Conservation (phyloP, 2,888 invertebrate species). For the Diaprepes abbreviatus region DNA sequence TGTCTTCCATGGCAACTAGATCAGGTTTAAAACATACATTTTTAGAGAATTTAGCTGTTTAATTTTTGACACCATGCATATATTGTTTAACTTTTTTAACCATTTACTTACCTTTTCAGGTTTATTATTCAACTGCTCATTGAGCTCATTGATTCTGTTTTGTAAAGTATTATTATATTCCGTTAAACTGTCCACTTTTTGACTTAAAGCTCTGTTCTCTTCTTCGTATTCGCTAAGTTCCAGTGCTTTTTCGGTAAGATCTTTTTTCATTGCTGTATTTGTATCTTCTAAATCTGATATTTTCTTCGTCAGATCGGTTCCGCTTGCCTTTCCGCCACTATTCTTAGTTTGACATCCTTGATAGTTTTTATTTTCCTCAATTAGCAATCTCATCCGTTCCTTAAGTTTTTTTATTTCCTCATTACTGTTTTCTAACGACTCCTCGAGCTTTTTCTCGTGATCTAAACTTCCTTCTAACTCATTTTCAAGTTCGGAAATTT, state of each 20-base stretch:
- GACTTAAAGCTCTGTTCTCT: constrained; percentile 28
- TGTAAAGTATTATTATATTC: constrained; percentile 13
- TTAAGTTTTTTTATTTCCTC: constrained; percentile 8
- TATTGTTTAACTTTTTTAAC: too few relatives aligned
- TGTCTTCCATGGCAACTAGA: too few relatives aligned
- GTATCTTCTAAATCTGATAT: constrained; percentile 9
- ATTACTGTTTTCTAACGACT: background rate
- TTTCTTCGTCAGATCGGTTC: background rate
- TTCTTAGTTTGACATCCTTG: background rate
- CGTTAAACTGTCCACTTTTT: constrained; percentile 26
- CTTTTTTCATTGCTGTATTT: constrained; percentile 15
- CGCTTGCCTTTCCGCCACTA: background rate
- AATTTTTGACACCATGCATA: too few relatives aligned
- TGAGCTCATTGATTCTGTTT: background rate
- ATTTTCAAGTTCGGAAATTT: constrained; percentile 21
- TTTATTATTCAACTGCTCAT: background rate
- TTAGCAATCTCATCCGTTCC: background rate
- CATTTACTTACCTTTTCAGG: constrained; percentile 8
- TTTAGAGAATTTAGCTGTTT: too few relatives aligned
- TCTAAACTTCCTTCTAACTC: constrained; percentile 17
- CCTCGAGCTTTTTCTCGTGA: constrained; percentile 6
- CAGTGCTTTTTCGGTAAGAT: constrained; percentile 11
- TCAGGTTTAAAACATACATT: too few relatives aligned
- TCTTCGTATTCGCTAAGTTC: constrained; percentile 37
- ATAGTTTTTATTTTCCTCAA: constrained; percentile 10